These are phyloP conservation scores for Ophioninae sp. DNA, from an alignment of 2,888 invertebrate species.

Conservation along the genomic window DNA sequence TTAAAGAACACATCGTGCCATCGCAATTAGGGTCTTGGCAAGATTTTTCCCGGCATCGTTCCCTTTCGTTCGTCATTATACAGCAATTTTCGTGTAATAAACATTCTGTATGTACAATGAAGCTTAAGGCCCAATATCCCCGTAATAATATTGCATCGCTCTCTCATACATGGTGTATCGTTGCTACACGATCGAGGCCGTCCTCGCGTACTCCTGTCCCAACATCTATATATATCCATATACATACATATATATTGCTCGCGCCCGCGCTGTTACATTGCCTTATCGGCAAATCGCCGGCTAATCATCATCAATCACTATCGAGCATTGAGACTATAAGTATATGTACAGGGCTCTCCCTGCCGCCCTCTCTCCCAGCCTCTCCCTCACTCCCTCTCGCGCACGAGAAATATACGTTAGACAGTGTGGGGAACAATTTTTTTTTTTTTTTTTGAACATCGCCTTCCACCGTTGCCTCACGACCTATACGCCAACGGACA, in stretches of 20 bases:
- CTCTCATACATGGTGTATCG: slow-evolving; percentile 63
- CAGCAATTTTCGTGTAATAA: slow-evolving; percentile 74
- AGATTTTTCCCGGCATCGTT: slow-evolving; percentile 23
- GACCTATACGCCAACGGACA: slow-evolving; percentile 11
- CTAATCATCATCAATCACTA: slow-evolving; percentile 81
- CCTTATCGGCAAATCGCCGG: slow-evolving; percentile 79
- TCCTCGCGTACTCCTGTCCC: slow-evolving; percentile 35
- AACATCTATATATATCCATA: neutral
- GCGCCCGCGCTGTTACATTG: slow-evolving; percentile 74
- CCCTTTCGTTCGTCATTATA: slow-evolving; percentile 68
- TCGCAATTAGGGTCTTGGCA: neutral
- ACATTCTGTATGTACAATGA: slow-evolving; percentile 64
- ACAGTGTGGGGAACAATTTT: slow-evolving; percentile 50
- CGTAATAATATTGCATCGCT: slow-evolving; percentile 51
- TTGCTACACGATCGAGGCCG: slow-evolving; percentile 64
- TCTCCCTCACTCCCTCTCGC: slow-evolving; percentile 24
- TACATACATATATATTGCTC: slow-evolving; percentile 49
- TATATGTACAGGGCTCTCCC: slow-evolving; percentile 49
- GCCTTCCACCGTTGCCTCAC: slow-evolving; percentile 32
- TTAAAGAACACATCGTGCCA: neutral
- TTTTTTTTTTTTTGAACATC: slow-evolving; percentile 43
- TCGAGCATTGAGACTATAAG: slow-evolving; percentile 71
- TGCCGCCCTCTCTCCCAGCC: slow-evolving; percentile 11
- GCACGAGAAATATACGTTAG: slow-evolving; percentile 28
- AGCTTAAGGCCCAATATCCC: slow-evolving; percentile 72